A percentile compares a stretch with the other conserved stretches of the same genome.
phyloP scores from a whole-genome alignment of 2,888 invertebrate genomes.

The Acleris laterana region DNA sequence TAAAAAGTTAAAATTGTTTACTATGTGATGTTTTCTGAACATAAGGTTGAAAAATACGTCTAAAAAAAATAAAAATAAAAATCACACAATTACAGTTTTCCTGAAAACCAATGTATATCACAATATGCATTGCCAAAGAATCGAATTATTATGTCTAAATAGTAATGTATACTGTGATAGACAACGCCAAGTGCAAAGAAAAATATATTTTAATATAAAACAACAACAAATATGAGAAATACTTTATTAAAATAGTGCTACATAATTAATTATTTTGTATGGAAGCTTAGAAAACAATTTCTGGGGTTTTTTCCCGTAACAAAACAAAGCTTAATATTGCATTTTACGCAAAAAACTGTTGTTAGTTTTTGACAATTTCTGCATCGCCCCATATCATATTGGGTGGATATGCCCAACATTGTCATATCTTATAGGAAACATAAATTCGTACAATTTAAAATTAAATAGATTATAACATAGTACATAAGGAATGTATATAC shows the following conservation, averaged over 20 bases:
- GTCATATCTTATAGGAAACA: constrained; percentile 10
- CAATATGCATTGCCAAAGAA: constrained; percentile 20
- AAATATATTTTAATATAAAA: not conserved
- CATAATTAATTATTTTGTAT: constrained; percentile 10
- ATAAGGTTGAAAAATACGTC: not conserved
- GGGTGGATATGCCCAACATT: constrained; percentile 15
- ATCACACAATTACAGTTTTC: constrained; percentile 22
- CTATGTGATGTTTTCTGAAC: not conserved
- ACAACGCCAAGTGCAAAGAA: constrained; percentile 7
- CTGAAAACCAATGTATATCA: constrained; percentile 16
- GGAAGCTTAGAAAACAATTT: constrained; percentile 25
- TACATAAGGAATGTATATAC: no score
- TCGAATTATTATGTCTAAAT: not conserved
- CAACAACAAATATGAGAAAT: not conserved
- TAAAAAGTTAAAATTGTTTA: not conserved
- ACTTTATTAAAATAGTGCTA: not conserved
- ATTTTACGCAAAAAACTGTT: constrained; percentile 26
- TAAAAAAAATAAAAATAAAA: constrained; percentile 12
- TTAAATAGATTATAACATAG: no score
- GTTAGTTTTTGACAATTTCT: constrained; percentile 15
- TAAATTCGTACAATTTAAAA: no score
- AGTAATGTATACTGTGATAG: not conserved
- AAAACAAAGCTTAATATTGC: constrained; percentile 27
- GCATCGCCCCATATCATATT: constrained; percentile 16
- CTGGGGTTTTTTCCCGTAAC: constrained; percentile 26